Conservation (phyloP, 2,113 vertebrate species). For the Cynopterus brachyotis region DNA sequence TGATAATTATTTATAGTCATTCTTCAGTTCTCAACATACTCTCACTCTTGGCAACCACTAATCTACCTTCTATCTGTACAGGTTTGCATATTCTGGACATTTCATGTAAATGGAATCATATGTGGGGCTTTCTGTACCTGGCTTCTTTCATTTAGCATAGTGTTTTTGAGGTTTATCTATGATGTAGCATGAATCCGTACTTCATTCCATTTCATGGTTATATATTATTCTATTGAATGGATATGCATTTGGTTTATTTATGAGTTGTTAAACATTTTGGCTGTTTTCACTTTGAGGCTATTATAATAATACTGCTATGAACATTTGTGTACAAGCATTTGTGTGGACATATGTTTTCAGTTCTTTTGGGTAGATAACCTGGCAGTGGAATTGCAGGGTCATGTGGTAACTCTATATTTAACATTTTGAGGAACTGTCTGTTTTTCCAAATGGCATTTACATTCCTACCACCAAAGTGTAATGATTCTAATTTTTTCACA, state of each 20-base stretch:
- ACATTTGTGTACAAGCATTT: background rate
- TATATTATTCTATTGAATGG: background rate
- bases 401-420: background rate
- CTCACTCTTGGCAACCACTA: background rate
- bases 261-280: background rate
- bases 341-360: background rate
- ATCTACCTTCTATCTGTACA: background rate
- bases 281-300: background rate
- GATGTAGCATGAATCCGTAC: background rate
- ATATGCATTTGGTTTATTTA: background rate
- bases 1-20: background rate
- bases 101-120: background rate
- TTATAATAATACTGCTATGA: background rate
- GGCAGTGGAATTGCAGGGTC: background rate
- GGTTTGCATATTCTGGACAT: background rate
- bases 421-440: background rate
- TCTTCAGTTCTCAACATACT: rapidly evolving
- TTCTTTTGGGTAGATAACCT: background rate
- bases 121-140: background rate
- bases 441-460: background rate
- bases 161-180: background rate
- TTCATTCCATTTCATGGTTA: background rate
- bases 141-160: background rate
- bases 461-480: background rate
- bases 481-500: background rate